Evolutionary conservation across 2,797 vertebrate species (phyloP).

Genomic region (Enteromius mattozi): DNA sequence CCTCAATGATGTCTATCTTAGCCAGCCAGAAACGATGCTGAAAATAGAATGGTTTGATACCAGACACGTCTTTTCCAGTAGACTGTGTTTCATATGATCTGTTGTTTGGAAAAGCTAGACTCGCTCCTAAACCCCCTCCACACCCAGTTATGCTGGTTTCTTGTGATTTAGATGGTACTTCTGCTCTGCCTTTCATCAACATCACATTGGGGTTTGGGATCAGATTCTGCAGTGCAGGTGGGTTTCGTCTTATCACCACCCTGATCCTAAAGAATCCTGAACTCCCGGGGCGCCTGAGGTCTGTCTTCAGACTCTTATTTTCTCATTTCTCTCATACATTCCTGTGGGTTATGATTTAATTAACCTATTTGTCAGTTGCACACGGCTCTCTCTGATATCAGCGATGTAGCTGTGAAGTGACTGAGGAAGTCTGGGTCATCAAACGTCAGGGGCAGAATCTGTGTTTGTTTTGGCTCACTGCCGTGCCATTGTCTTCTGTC

Average conservation of each 20-base stretch:
- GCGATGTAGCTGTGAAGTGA: background rate
- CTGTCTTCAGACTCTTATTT: slow-evolving; percentile 43
- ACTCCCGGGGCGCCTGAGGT: background rate
- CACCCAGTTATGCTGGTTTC: background rate
- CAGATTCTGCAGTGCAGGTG: background rate
- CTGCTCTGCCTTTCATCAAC: slow-evolving; percentile 15
- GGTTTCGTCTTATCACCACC: background rate
- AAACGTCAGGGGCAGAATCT: background rate
- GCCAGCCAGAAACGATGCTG: slow-evolving; percentile 23
- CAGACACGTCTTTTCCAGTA: background rate
- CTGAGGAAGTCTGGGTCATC: slow-evolving; percentile 32
- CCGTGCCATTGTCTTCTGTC: slow-evolving; percentile 18
- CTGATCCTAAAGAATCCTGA: slow-evolving; percentile 29
- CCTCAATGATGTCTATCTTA: background rate
- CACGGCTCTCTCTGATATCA: slow-evolving; percentile 22
- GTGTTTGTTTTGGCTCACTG: slow-evolving; percentile 23
- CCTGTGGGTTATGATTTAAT: slow-evolving; percentile 33
- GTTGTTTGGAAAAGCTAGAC: background rate
- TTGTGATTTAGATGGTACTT: background rate
- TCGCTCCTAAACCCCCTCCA: background rate
- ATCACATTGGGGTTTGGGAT: background rate
- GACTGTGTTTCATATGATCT: background rate
- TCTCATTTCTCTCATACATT: slow-evolving; percentile 30
- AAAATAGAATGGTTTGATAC: slow-evolving; percentile 7
- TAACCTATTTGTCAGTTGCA: slow-evolving; percentile 34